These are phyloP conservation scores for Bombus balteatus DNA, from an alignment of 1,140 invertebrate species.

Conservation along the genomic window DNA sequence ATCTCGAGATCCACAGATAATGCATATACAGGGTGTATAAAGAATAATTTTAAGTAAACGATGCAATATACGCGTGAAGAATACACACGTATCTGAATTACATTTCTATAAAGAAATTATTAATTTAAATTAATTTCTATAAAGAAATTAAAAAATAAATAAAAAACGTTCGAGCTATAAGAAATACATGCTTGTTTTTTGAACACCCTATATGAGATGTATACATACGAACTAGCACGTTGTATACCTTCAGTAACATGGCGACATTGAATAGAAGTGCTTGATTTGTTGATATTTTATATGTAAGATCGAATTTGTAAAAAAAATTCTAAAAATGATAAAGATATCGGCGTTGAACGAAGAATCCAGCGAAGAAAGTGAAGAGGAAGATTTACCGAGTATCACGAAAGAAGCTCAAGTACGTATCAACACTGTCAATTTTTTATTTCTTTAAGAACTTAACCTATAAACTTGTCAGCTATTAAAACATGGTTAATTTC, in stretches of 20 bases:
- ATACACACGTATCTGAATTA: not conserved
- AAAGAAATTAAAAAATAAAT: not conserved
- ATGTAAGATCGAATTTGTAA: not conserved
- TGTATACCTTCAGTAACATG: constrained; percentile 35
- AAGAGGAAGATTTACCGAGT: constrained; percentile 83
- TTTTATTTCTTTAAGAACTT: constrained; percentile 18
- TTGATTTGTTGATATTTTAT: constrained; percentile 64
- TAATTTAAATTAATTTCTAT: not conserved
- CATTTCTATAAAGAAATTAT: too few species aligned
- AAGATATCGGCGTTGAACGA: constrained; percentile 88
- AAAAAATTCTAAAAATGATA: constrained; percentile 82
- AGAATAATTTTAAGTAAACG: not conserved
- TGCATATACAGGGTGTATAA: not conserved
- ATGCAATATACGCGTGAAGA: not conserved
- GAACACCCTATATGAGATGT: not conserved
- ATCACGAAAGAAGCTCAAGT: constrained; percentile 88
- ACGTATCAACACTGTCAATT: constrained; percentile 30
- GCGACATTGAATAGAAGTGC: constrained; percentile 39
- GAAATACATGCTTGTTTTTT: not conserved
- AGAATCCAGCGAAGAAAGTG: constrained; percentile 84
- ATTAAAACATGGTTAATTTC: not conserved
- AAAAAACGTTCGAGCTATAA: not conserved
- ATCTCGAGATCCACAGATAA: constrained; percentile 8
- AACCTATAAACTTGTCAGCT: constrained; percentile 58
- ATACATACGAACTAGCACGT: not conserved